Evolutionary conservation across 2,888 invertebrate species (phyloP).

Genomic region (Dryococelus australis): DNA sequence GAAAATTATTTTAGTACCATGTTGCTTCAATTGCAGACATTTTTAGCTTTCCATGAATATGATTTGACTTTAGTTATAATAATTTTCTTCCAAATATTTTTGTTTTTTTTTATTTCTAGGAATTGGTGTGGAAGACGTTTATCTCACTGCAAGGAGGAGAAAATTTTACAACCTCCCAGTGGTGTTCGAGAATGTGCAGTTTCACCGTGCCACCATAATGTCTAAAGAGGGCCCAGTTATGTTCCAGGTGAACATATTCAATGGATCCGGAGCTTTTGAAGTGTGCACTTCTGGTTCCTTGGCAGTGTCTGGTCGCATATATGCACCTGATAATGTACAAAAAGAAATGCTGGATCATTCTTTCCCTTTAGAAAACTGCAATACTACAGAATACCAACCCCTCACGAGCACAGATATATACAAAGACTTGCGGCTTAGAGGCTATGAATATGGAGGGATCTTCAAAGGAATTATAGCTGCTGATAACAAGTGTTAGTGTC

Average conservation of each 20-base stretch:
- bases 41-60: too few relatives aligned
- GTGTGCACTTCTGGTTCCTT: neutral
- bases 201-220: constrained; percentile 18
- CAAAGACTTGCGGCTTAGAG: constrained; percentile 24
- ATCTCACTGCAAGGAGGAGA: neutral
- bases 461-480: constrained; percentile 11
- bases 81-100: too few relatives aligned
- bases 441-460: constrained; percentile 4
- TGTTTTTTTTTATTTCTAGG: neutral
- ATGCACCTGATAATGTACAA: neutral
- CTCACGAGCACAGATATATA: constrained; percentile 11
- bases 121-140: constrained; percentile 45
- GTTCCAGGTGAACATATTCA: constrained; percentile 83
- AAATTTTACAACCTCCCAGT: constrained; percentile 51
- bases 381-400: neutral
- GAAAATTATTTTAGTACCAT: too few relatives aligned
- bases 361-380: neutral
- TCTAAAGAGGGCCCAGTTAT: constrained; percentile 62
- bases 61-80: too few relatives aligned
- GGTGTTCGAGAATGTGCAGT: constrained; percentile 22
- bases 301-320: constrained; percentile 17
- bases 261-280: constrained; percentile 68
- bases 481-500: neutral
- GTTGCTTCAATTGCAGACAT: too few relatives aligned
- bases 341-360: neutral